Evolutionary conservation across 2,888 invertebrate species (phyloP), one percentile per base, ranked within the genome.

Genomic region (Belgica antarctica): DNA sequence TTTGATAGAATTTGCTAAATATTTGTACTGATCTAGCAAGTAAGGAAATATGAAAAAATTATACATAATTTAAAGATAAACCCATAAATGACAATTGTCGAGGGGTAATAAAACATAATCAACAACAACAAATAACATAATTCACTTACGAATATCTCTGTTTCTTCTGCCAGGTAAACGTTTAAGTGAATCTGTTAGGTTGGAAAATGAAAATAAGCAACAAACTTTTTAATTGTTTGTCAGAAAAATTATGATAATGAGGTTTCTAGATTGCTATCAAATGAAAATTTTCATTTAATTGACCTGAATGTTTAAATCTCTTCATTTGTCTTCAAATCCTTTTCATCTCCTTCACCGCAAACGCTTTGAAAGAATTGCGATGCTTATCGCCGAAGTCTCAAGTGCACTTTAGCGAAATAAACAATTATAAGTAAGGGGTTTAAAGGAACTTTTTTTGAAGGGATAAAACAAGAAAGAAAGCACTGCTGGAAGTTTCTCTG

Each of bases 381-480:
- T 31, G 22, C 19, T 41, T 36, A 19, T 63, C 63, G 28, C 12
- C 15, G 25, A 61, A 15, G n/a, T n/a, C 63, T 63, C 34, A 22
- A 63, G 63, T 36, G 63, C 22, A 63, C 63, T 63, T n/a, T 5
- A 63, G 36, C 19, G 36, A 63, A 36, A 28, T 31, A 41, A 63
- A 63, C 41, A 63, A 63, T 63, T 63, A 63, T 34, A 63, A 63
- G 19, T 63, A 36, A 2, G 22, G 22, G 41, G 12, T 4, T 41
- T 22, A 12, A 52, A 52, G 15, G 12, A 41, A 41, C n/a, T n/a
- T 41, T 41, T 41, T 41, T 15, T 41, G n/a, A 41, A 41, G 34
- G 7, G 34, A 34, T n/a, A 15, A 10, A 17, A 52, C n/a, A n/a
- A n/a, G n/a, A n/a, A n/a, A n/a, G n/a, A n/a, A n/a, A n/a, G n/a